Base-by-base conservation (phyloP, 2,113 vertebrate genomes). In the Brachionichthys hirsutus region DNA sequence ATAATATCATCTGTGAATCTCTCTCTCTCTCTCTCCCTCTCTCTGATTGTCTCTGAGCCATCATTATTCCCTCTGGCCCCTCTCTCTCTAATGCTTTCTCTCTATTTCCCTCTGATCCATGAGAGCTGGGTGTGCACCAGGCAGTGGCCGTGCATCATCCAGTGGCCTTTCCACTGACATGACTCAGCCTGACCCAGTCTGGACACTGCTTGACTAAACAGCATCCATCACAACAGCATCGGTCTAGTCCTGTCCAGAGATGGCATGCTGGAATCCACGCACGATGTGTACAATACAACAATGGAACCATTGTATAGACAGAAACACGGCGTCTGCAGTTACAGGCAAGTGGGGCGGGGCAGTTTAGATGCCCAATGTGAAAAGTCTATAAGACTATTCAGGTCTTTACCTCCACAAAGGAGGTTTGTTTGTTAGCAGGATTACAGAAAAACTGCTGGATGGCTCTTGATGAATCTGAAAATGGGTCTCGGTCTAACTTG, bases 111-210 rank as follows among this genome's bases (percentile, higher is more conserved):
- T 70, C 62, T 67, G 62, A 77, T 78, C 38, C 66, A 77, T 74
- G 59, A 71, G 75, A 9, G 2, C 45, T 35, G 60, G 14, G 53
- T 38, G 24, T 50, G 50, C 36, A 43, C 9, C 38, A 63, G 44
- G 73, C 67, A 55, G 57, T 1, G 0, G 45, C 56, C 54, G 54
- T 83, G 75, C 83, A 78, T 83, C 82, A 86, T 68, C 51, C 49
- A 16, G 67, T 80, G 82, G 73, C 76, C 81, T 86, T 84, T 83
- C 60, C 63, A 62, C 67, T 77, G 75, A 73, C 75, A 55, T 4
- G 52, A 53, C 73, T 73, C 8, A 12, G 66, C 51, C 62, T 76
- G 73, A 83, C 77, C 78, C 55, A 17, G 20, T 49, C 64, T 62
- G 71, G 76, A 69, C 78, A 73, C 30, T 30, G 15, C 30, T 9